Conservation (phyloP, 2,888 invertebrate genomes). For the Cremastinae sp. region DNA sequence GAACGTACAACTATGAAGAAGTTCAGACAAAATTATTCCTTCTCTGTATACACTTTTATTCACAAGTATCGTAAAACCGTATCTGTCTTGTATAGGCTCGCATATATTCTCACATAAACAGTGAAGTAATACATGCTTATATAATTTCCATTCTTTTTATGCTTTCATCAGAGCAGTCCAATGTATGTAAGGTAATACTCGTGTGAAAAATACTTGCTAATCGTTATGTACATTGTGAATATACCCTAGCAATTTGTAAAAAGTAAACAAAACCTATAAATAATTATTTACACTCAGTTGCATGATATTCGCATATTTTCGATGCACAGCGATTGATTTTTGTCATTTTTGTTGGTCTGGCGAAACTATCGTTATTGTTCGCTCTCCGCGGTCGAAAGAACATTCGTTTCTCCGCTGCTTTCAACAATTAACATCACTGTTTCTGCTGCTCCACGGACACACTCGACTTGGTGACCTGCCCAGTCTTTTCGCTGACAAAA, state of each 20-base stretch:
- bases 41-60: too few relatives aligned
- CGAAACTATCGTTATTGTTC: conserved; percentile 75
- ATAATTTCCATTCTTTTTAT: too few relatives aligned
- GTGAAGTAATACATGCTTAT: too few relatives aligned
- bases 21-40: too few relatives aligned
- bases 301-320: background rate
- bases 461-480: conserved; percentile 92
- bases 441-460: conserved; percentile 88
- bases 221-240: conserved; percentile 51
- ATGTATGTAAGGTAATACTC: conserved; percentile 44
- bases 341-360: conserved; percentile 8
- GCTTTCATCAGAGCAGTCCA: background rate
- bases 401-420: conserved; percentile 81
- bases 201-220: conserved; percentile 53
- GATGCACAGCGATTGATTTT: background rate
- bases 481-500: conserved; percentile 96
- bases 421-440: conserved; percentile 94
- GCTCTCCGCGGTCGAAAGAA: conserved; percentile 70
- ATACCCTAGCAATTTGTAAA: conserved; percentile 14
- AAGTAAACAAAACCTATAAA: conserved; percentile 9
- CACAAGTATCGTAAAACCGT: too few relatives aligned
- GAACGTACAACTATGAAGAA: too few relatives aligned
- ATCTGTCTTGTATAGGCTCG: too few relatives aligned
- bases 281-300: conserved; percentile 10
- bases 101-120: too few relatives aligned